Evolutionary conservation across 2,888 invertebrate species (phyloP).

Genomic region (Mythimna albipuncta): DNA sequence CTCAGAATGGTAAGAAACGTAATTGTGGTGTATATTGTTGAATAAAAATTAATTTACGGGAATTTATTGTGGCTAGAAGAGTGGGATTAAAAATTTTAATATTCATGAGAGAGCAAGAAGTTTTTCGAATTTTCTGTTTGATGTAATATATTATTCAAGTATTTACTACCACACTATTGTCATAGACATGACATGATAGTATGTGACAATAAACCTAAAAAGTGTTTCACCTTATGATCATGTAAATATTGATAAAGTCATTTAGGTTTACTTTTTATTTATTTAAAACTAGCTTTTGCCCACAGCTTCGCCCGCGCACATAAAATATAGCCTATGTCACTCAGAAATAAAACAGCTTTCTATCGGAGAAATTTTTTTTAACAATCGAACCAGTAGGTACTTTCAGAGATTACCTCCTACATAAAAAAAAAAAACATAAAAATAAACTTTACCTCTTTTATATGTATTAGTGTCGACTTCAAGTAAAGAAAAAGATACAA

Average conservation of each 20-base stretch:
- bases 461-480: too few species aligned
- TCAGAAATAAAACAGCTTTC: too few species aligned
- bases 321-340: too few species aligned
- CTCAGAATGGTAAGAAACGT: slow-evolving; percentile 50
- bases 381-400: too few species aligned
- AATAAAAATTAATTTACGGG: slow-evolving; percentile 48
- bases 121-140: slow-evolving; percentile 16
- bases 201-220: neutral
- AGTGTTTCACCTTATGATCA: neutral
- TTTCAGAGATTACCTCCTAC: too few species aligned
- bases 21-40: slow-evolving; percentile 44
- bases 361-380: too few species aligned
- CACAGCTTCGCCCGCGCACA: too few species aligned
- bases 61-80: slow-evolving; percentile 29
- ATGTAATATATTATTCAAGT: slow-evolving; percentile 3
- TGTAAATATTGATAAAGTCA: neutral
- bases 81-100: slow-evolving; percentile 35
- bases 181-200: too few species aligned
- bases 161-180: neutral
- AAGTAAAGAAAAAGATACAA: too few species aligned
- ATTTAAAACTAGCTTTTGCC: too few species aligned
- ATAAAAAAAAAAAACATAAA: too few species aligned
- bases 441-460: too few species aligned
- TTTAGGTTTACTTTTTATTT: neutral
- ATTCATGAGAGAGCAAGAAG: slow-evolving; percentile 34